Evolutionary conservation across 2,888 invertebrate genomes (phyloP).

Genomic region (Lithophane ornitopus): DNA sequence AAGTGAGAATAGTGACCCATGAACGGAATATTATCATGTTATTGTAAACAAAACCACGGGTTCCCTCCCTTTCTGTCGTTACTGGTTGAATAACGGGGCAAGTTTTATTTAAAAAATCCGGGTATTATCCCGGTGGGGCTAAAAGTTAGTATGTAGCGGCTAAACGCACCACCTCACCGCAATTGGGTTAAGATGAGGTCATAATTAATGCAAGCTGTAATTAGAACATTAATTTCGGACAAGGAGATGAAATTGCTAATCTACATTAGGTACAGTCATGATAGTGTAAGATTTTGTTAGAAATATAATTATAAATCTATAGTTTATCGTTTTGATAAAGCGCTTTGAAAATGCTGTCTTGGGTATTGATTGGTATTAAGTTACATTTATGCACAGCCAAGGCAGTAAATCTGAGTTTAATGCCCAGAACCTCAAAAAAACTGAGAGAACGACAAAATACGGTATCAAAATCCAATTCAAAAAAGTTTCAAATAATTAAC

Average conservation of each 20-base stretch:
- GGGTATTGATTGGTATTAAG: background rate
- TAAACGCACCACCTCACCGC: slow-evolving; percentile 34
- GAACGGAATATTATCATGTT: slow-evolving; percentile 65
- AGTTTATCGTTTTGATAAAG: background rate
- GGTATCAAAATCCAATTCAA: slow-evolving; percentile 6
- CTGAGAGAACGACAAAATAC: background rate
- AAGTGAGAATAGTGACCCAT: slow-evolving; percentile 63
- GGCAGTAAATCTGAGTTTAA: background rate
- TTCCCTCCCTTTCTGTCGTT: slow-evolving; percentile 45
- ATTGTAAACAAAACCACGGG: slow-evolving; percentile 67
- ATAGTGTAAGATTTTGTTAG: background rate
- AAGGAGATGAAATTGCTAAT: slow-evolving; percentile 10
- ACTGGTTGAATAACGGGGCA: slow-evolving; percentile 61
- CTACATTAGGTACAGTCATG: slow-evolving; percentile 2
- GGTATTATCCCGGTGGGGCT: slow-evolving; percentile 30
- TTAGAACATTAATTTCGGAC: slow-evolving; percentile 29
- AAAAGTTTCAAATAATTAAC: slow-evolving; percentile 36
- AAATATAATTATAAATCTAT: background rate
- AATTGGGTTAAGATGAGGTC: slow-evolving; percentile 2
- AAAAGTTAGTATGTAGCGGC: slow-evolving; percentile 18
- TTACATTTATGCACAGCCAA: background rate
- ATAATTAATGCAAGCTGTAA: slow-evolving; percentile 41
- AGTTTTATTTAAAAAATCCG: slow-evolving; percentile 68
- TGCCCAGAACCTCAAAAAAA: background rate
- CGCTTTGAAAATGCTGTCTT: too few relatives aligned